These are phyloP conservation scores for Oreochromis niloticus DNA, from an alignment of 2,113 vertebrate genomes.

Conservation along the genomic window DNA sequence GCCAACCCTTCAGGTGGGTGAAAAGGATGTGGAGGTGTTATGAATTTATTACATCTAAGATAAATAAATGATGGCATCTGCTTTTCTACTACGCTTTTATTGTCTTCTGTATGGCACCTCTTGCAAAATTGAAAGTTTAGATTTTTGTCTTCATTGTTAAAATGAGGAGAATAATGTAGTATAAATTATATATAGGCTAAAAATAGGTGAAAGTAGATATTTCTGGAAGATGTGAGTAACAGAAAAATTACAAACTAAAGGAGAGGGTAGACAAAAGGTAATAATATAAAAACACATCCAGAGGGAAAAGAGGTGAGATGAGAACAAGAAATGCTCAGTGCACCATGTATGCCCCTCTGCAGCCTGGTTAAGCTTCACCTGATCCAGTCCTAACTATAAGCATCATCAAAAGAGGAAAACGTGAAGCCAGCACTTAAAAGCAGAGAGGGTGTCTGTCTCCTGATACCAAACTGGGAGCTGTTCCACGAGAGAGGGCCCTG, in stretches of 20 bases:
- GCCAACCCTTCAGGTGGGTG: neutral
- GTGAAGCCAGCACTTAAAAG: neutral
- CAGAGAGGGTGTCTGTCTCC: neutral
- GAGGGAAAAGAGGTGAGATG: neutral
- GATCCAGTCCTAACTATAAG: neutral
- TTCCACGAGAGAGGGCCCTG: neutral
- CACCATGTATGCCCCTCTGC: neutral
- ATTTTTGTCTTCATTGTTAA: neutral
- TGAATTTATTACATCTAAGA: neutral
- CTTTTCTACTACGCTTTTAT: neutral
- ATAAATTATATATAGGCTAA: neutral
- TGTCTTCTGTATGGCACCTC: neutral
- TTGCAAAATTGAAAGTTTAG: neutral
- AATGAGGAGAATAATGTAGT: neutral
- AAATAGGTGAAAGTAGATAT: neutral
- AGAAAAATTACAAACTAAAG: neutral
- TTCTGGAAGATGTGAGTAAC: neutral
- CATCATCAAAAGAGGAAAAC: neutral
- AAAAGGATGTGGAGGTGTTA: neutral
- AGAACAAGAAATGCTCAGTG: neutral
- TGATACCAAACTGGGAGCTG: neutral
- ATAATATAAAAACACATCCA: neutral
- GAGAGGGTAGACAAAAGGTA: neutral
- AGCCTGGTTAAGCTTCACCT: neutral
- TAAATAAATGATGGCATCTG: neutral